phyloP scores from a whole-genome alignment of 2,113 vertebrate species.

The Suricata suricatta region DNA sequence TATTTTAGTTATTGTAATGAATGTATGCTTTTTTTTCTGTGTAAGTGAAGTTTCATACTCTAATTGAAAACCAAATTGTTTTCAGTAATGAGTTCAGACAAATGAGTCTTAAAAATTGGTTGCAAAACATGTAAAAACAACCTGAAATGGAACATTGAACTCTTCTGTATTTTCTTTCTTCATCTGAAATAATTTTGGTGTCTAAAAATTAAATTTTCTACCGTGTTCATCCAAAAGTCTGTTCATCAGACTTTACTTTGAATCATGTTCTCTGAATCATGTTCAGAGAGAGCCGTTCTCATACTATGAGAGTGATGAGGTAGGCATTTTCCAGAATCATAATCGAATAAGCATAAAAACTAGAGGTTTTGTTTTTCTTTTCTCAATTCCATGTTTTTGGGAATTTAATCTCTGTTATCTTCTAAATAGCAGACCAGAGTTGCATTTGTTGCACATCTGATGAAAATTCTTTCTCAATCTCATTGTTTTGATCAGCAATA shows the following conservation, averaged over 20 bases:
- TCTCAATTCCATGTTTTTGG: conserved; percentile 2
- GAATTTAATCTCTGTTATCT: not conserved
- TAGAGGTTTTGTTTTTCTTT: not conserved
- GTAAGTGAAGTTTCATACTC: not conserved
- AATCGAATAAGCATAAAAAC: not conserved
- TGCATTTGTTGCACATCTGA: not conserved
- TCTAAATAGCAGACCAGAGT: not conserved
- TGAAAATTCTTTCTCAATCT: not conserved
- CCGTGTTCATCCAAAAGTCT: not conserved
- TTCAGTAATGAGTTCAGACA: not conserved
- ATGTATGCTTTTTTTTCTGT: not conserved
- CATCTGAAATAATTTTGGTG: not conserved
- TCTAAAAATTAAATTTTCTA: not conserved
- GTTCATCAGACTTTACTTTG: not conserved
- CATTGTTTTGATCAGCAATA: not conserved
- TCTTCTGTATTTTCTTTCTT: not conserved
- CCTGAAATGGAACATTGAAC: not conserved
- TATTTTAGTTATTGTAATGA: not conserved
- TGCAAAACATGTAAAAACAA: not conserved
- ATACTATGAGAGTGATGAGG: not conserved
- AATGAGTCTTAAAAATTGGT: not conserved
- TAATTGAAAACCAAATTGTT: not conserved
- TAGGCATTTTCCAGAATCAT: not conserved
- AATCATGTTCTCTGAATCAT: not conserved
- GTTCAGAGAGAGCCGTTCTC: not conserved